Percentiles rank a stretch among this genome's conserved stretches.
Evolutionary conservation across 2,113 vertebrate genomes (phyloP).

Genomic region (Malurus melanocephalus): DNA sequence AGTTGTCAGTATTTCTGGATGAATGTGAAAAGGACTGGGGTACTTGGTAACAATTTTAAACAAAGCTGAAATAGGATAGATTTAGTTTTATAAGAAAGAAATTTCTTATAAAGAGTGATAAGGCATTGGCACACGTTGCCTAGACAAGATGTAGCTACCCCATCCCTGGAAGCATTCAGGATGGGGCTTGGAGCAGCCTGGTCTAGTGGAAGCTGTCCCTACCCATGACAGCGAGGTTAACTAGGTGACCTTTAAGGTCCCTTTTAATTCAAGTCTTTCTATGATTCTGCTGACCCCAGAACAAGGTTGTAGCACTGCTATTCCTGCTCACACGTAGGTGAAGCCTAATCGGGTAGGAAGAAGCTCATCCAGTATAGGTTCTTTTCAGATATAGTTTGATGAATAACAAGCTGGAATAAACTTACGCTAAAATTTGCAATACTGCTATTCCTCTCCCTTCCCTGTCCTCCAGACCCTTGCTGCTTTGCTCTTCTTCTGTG

Average conservation of each 20-base stretch:
- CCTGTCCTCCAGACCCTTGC: background rate
- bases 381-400: background rate
- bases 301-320: fast-evolving
- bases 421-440: background rate
- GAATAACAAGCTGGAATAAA: background rate
- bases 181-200: background rate
- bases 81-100: background rate
- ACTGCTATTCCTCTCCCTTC: fast-evolving
- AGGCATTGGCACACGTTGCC: background rate
- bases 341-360: background rate
- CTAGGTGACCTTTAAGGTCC: background rate
- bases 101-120: fast-evolving
- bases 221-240: fast-evolving
- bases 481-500: background rate
- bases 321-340: background rate
- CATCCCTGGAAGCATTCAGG: background rate
- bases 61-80: background rate
- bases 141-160: background rate
- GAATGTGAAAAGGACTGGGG: background rate
- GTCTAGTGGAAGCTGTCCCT: background rate
- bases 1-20: background rate
- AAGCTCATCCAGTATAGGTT: background rate
- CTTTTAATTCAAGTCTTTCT: background rate
- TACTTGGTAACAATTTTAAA: background rate
- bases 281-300: background rate